Percentiles rank a stretch among this genome's conserved stretches.
phyloP scores from a whole-genome alignment of 1,140 invertebrate genomes.

The Drosophila baimaii region DNA sequence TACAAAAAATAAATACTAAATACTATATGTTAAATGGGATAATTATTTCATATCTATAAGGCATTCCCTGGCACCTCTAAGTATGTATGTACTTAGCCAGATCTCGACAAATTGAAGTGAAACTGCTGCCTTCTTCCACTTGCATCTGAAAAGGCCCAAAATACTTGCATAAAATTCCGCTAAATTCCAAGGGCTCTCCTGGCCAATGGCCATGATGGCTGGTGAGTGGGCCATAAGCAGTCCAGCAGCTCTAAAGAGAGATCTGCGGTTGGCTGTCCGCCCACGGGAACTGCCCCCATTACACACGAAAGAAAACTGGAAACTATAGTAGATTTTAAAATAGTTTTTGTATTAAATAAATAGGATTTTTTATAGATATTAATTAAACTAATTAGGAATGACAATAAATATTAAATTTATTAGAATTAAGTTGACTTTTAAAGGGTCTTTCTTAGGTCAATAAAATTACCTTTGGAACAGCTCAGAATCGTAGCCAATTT shows the following conservation, averaged over 20 bases:
- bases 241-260: constrained; percentile 21
- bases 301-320: not conserved
- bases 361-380: too few species aligned
- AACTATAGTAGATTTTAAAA: not conserved
- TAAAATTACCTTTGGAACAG: too few species aligned
- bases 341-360: too few species aligned
- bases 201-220: constrained; percentile 19
- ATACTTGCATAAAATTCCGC: constrained; percentile 26
- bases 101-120: not conserved
- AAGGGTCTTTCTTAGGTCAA: too few species aligned
- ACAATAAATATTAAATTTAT: too few species aligned
- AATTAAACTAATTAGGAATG: too few species aligned
- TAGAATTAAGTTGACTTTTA: too few species aligned
- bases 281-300: not conserved
- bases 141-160: constrained; percentile 1
- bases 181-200: constrained; percentile 17
- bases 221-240: not conserved
- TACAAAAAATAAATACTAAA: too few species aligned
- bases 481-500: too few species aligned
- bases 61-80: too few species aligned
- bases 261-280: constrained; percentile 49
- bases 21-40: not conserved
- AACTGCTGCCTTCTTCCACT: not conserved
- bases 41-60: not conserved
- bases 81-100: not conserved